Evolutionary conservation across 64 coral and sea anemone species (phyloP).

Genomic region (Acropora yongei): DNA sequence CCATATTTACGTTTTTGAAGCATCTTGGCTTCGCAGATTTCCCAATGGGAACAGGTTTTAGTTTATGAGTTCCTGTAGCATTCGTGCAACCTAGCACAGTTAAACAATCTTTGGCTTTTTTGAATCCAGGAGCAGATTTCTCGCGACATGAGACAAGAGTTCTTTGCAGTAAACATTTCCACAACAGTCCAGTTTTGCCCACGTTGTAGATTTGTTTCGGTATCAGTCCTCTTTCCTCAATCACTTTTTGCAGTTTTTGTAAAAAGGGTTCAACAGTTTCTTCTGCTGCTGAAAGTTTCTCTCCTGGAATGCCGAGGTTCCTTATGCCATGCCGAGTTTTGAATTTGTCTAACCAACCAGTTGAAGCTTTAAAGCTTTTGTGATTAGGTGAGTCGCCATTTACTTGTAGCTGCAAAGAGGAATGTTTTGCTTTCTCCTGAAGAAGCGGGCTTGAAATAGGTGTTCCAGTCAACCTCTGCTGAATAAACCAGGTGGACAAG

Average conservation of each 20-base stretch:
- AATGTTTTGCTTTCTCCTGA: too few species aligned
- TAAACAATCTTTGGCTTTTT: too few species aligned
- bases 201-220: conserved; percentile 38
- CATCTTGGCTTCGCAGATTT: too few species aligned
- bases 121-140: conserved; percentile 16
- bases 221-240: conserved; percentile 30
- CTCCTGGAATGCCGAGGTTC: conserved; percentile 25
- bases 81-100: too few species aligned
- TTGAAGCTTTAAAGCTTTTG: conserved; percentile 38
- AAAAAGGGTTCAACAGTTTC: conserved; percentile 61
- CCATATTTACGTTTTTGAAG: too few species aligned
- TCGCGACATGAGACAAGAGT: conserved; percentile 36
- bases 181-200: conserved; percentile 18
- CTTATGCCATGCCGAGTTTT: conserved; percentile 45
- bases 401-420: too few species aligned
- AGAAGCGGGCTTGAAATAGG: too few species aligned
- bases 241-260: conserved; percentile 39
- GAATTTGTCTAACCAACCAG: conserved; percentile 46
- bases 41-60: conserved; percentile 46
- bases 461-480: too few species aligned
- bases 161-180: conserved; percentile 32
- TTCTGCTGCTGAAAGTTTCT: conserved; percentile 64
- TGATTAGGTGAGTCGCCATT: too few species aligned
- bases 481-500: too few species aligned
- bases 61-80: conserved; percentile 6